These are phyloP conservation scores for Zhengitettix transpicula DNA, from an alignment of 2,888 invertebrate species.

Conservation along the genomic window DNA sequence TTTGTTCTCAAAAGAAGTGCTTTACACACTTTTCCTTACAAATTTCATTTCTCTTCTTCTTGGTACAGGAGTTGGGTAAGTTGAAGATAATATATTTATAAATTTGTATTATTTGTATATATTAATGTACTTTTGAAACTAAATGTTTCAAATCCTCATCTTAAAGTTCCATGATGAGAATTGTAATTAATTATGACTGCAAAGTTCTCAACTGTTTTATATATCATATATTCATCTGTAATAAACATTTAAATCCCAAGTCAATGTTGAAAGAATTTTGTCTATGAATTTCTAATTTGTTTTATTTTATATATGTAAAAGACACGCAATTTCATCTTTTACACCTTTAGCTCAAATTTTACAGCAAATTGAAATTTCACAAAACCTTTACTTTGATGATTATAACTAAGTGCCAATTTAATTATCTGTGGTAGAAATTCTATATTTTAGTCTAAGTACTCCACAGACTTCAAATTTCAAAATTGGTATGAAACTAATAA, in stretches of 20 bases:
- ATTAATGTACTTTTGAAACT: background rate
- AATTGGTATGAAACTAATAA: background rate
- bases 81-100: background rate
- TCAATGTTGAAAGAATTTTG: no score
- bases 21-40: constrained; percentile 77
- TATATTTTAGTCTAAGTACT: background rate
- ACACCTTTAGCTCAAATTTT: no score
- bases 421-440: no score
- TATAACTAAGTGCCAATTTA: no score
- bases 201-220: no score
- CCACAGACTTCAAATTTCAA: background rate
- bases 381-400: no score
- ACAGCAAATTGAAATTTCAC: no score
- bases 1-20: constrained; percentile 74
- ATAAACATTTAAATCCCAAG: no score
- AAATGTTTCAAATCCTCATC: background rate
- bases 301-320: background rate
- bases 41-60: constrained; percentile 78
- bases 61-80: constrained; percentile 83
- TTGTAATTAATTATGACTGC: background rate
- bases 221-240: no score
- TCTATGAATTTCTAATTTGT: background rate
- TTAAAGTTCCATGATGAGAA: background rate
- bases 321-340: background rate
- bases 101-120: background rate